Evolutionary conservation across 1,140 invertebrate species (phyloP), one percentile per base, ranked within the genome.

Genomic region (Ylistrum balloti): DNA sequence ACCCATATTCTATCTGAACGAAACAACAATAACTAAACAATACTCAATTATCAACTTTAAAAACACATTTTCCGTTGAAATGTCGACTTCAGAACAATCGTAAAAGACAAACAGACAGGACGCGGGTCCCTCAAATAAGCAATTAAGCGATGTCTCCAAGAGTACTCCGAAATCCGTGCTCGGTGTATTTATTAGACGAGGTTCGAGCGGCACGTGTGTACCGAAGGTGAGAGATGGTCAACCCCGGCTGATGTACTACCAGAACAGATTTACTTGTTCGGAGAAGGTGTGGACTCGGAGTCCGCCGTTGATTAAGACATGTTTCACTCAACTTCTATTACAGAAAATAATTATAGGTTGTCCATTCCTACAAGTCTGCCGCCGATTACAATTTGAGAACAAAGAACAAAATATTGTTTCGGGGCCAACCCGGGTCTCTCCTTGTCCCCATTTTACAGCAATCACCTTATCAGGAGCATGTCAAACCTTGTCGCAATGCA

Each of bases 251-350:
- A n/a, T 17, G 5, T 5, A 28, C 56, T 1, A 74, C 5, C 3
- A 28, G 22, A n/a, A 74, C 56, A 74, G 22, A 28, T n/a, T 9
- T 28, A 74, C n/a, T 74, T 1, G n/a, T 28, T 74, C 1, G 5
- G 22, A 28, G 56, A 74, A 74, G 22, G n/a, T 74, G 56, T 74
- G 15, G 22, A 28, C 22, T 28, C 56, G 22, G 9, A 74, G 45
- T 17, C 56, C n/a, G 17, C 22, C 2, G 56, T 28, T 17, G 56
- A 74, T 74, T 74, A 74, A 28, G n/a, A 28, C 56, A n/a, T 28
- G 56, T 74, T 74, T 74, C 56, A 74, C 56, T 74, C 56, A 74
- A 74, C 56, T 56, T 56, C 45, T 56, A 74, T 74, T n/a, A 74
- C 56, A 28, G n/a, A 74, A 74, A 74, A 74, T 74, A n/a, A 74